These are phyloP conservation scores for Murina feae DNA, from an alignment of 2,113 vertebrate genomes.

Conservation along the genomic window DNA sequence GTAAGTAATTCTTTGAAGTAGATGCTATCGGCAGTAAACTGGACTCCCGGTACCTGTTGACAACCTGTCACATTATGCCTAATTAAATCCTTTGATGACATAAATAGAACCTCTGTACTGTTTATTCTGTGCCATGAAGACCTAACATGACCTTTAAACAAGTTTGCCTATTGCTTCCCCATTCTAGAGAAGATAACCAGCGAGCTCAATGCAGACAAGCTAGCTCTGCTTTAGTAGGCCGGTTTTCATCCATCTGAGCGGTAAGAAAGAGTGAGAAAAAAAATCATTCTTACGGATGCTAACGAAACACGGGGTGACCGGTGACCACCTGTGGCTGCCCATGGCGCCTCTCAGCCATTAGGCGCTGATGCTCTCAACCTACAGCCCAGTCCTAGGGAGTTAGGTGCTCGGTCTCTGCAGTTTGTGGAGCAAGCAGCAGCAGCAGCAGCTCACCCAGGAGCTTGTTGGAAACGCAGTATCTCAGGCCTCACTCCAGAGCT, in stretches of 20 bases:
- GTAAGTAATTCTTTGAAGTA: constrained; percentile 18
- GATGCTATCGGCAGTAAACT: constrained; percentile 4
- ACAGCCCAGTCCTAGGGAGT: neutral
- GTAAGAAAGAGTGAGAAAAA: neutral
- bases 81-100: constrained; percentile 28
- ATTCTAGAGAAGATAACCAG: neutral
- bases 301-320: neutral
- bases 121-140: constrained; percentile 17
- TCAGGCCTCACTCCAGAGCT: no score
- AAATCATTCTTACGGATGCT: neutral
- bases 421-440: neutral
- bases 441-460: neutral
- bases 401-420: neutral
- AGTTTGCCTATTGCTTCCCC: neutral
- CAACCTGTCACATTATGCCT: constrained; percentile 20
- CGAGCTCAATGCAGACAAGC: neutral
- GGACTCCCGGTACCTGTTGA: constrained; percentile 21
- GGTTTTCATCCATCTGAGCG: neutral
- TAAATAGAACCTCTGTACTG: neutral
- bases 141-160: constrained; percentile 30
- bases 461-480: neutral
- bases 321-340: neutral
- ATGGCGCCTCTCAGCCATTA: neutral
- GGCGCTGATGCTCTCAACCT: neutral
- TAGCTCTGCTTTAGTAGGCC: neutral